Evolutionary conservation across 2,113 vertebrate genomes (phyloP).

Genomic region (Sprattus sprattus): DNA sequence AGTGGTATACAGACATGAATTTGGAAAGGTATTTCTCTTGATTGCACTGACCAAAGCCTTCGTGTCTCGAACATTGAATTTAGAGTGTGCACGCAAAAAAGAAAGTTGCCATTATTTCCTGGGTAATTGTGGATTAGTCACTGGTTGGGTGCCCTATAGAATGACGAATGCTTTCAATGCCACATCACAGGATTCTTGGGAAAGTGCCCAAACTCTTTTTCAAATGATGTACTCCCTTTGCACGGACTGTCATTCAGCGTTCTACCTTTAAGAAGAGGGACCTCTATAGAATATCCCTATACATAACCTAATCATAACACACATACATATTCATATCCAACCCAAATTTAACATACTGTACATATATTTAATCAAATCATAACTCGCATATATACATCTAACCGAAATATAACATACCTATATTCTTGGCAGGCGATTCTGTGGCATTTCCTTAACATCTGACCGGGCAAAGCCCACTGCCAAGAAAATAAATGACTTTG

Average conservation of each 20-base stretch:
- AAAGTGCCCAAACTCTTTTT: neutral
- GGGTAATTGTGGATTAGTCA: neutral
- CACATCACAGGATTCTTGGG: neutral
- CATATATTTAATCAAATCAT: neutral
- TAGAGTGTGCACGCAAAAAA: neutral
- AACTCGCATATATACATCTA: neutral
- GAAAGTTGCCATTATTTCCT: neutral
- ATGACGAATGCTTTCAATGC: neutral
- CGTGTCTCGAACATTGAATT: neutral
- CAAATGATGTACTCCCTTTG: neutral
- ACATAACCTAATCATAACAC: neutral
- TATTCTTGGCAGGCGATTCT: neutral
- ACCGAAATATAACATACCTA: neutral
- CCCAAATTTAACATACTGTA: neutral
- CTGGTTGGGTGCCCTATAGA: neutral
- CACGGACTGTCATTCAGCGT: neutral
- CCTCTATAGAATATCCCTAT: neutral
- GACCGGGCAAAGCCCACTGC: neutral
- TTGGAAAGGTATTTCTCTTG: neutral
- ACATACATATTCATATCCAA: neutral
- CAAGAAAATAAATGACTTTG: conserved; percentile 11
- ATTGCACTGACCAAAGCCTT: neutral
- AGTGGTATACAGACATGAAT: neutral
- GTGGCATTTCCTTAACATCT: conserved; percentile 16
- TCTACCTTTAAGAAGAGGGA: neutral